phyloP scores from a whole-genome alignment of 1,140 invertebrate genomes.

The Drosophila eugracilis region DNA sequence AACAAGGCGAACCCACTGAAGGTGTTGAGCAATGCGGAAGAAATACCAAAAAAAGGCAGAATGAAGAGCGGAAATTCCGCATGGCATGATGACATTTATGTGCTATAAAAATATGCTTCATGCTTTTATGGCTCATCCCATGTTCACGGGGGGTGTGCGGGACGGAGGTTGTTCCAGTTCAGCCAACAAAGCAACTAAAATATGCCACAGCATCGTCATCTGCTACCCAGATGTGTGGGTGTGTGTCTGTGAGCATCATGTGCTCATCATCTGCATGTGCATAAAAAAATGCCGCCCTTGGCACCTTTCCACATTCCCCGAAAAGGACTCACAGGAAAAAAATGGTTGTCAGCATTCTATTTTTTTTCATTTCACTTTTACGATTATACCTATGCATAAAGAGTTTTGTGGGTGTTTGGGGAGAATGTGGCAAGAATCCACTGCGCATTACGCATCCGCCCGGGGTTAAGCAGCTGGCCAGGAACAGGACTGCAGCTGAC shows the following conservation, averaged over 20 bases:
- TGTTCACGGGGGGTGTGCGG: neutral
- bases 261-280: conserved; percentile 54
- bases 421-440: conserved; percentile 29
- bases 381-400: conserved; percentile 62
- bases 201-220: conserved; percentile 55
- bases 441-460: conserved; percentile 54
- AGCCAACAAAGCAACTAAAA: conserved; percentile 63
- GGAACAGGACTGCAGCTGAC: conserved; percentile 38
- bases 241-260: conserved; percentile 28
- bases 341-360: conserved; percentile 36
- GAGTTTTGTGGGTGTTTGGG: conserved; percentile 37
- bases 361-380: conserved; percentile 36
- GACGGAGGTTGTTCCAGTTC: conserved; percentile 30
- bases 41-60: conserved; percentile 10
- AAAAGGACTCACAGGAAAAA: conserved; percentile 32
- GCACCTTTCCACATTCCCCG: conserved; percentile 19
- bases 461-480: conserved; percentile 21
- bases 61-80: conserved; percentile 51
- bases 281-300: conserved; percentile 28
- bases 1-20: neutral
- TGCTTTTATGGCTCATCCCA: conserved; percentile 66
- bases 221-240: conserved; percentile 32
- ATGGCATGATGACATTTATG: conserved; percentile 80
- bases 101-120: conserved; percentile 77
- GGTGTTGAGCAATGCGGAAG: conserved; percentile 11